A percentile compares a stretch with the other conserved stretches of the same genome.
phyloP scores from a whole-genome alignment of 2,888 invertebrate genomes.

The Dryadula phaetusa region DNA sequence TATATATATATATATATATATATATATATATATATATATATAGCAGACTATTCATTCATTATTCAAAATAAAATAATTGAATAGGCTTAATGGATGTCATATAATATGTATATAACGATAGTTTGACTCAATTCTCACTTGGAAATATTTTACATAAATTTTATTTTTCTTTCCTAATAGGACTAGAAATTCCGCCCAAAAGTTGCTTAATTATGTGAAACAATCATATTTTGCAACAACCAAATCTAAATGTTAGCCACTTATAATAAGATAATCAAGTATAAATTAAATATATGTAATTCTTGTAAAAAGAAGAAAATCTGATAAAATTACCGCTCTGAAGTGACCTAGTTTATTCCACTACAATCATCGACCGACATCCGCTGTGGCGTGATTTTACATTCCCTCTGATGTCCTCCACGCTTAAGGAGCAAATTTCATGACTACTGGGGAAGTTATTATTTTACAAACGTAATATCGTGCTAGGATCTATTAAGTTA shows the following conservation, averaged over 20 bases:
- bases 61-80: constrained; percentile 15
- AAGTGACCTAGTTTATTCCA: constrained; percentile 10
- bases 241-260: too few relatives aligned
- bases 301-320: neutral
- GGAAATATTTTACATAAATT: too few relatives aligned
- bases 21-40: too few relatives aligned
- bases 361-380: constrained; percentile 12
- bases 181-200: too few relatives aligned
- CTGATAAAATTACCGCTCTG: neutral
- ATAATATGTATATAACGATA: too few relatives aligned
- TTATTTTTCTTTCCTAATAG: too few relatives aligned
- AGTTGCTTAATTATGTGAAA: too few relatives aligned
- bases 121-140: too few relatives aligned
- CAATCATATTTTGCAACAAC: too few relatives aligned
- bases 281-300: neutral
- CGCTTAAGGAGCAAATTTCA: neutral
- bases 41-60: neutral
- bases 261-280: too few relatives aligned
- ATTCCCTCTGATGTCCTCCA: constrained; percentile 14
- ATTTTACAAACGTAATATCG: neutral
- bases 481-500: neutral
- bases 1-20: too few relatives aligned
- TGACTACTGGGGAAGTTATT: neutral
- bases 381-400: constrained; percentile 6
- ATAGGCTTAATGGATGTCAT: constrained; percentile 3